Evolutionary conservation across 2,888 invertebrate species (phyloP).

Genomic region (Pinctada fucata): DNA sequence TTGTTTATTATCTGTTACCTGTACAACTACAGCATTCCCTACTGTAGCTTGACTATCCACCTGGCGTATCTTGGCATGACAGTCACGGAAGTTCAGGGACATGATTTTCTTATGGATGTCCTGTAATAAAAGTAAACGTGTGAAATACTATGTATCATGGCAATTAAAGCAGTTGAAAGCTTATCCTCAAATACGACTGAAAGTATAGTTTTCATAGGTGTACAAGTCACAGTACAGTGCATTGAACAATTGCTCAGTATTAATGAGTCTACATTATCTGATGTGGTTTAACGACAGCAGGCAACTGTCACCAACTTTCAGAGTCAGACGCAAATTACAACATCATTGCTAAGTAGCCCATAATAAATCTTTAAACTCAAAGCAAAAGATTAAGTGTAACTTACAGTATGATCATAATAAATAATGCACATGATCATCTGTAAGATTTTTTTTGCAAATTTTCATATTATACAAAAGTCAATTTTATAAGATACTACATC

Average conservation of each 20-base stretch:
- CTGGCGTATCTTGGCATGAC: constrained; percentile 98
- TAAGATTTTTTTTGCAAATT: too few species aligned
- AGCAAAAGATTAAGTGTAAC: too few species aligned
- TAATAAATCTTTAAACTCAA: too few species aligned
- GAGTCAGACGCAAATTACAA: neutral
- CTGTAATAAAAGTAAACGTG: constrained; percentile 77
- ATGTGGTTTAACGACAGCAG: neutral
- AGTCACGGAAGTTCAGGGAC: constrained; percentile 95
- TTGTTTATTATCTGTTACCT: constrained; percentile 78
- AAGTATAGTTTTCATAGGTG: neutral
- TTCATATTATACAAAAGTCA: too few species aligned
- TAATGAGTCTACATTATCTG: neutral
- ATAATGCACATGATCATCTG: too few species aligned
- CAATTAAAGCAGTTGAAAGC: neutral
- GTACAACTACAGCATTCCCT: constrained; percentile 95
- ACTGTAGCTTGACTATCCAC: constrained; percentile 97
- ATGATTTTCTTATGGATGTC: constrained; percentile 97
- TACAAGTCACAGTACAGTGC: too few species aligned
- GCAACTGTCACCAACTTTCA: neutral
- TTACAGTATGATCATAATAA: too few species aligned
- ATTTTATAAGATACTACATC: too few species aligned
- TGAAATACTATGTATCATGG: too few species aligned
- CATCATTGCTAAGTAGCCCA: neutral
- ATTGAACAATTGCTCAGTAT: neutral
- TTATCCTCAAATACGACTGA: neutral